phyloP scores from a whole-genome alignment of 1,140 invertebrate species.

The Diplogasteroides magnus region DNA sequence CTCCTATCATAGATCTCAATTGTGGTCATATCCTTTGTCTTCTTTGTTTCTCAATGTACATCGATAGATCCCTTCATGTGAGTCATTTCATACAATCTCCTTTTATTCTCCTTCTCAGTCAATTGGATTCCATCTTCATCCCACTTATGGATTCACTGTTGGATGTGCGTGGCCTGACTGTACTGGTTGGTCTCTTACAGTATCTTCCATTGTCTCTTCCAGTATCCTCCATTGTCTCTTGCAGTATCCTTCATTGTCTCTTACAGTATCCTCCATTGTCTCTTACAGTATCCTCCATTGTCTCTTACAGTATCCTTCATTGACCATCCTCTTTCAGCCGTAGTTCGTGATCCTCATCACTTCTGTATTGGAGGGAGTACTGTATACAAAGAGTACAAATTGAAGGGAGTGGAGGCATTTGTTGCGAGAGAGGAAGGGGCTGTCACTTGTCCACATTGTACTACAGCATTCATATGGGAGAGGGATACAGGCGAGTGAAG shows the following conservation, averaged over 20 bases:
- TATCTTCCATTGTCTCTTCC: too few species aligned
- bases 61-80: too few species aligned
- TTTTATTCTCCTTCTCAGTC: too few species aligned
- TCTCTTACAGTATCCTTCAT: too few species aligned
- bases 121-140: constrained; percentile 14
- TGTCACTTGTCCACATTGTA: not conserved
- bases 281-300: too few species aligned
- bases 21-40: too few species aligned
- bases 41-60: too few species aligned
- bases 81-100: too few species aligned
- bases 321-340: constrained; percentile 19
- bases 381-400: constrained; percentile 19
- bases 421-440: not conserved
- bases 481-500: not conserved
- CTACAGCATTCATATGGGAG: not conserved
- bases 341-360: constrained; percentile 27
- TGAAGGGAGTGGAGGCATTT: not conserved
- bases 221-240: too few species aligned
- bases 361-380: constrained; percentile 21
- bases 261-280: too few species aligned
- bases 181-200: constrained; percentile 14
- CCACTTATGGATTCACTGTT: constrained; percentile 27
- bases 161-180: constrained; percentile 20
- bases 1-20: too few species aligned
- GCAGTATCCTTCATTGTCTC: too few species aligned